Evolutionary conservation across 2,797 vertebrate species (phyloP), one percentile per base, ranked within the genome.

Genomic region (Anabacerthia variegaticeps): DNA sequence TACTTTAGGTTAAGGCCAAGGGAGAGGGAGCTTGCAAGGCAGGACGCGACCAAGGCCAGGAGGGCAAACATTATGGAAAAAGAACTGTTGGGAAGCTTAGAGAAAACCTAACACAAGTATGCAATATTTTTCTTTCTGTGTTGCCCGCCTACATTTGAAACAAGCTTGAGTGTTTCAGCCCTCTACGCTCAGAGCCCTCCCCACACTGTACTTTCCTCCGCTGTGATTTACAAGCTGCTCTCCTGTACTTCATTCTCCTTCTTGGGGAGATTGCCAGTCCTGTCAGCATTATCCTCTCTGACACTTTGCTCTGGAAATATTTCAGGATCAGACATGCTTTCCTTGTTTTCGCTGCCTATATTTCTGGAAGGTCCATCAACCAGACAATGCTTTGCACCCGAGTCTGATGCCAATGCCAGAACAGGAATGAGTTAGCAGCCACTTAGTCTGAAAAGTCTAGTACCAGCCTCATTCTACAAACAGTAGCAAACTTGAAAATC

Each of bases 401-500:
- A 88, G 46, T 39, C 43, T 86, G 54, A 90, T 90, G 92, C 65
- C 85, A 81, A 51, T 55, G 76, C 85, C 3, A 19, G 82, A 81
- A 77, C 61, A 91, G 14, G 44, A 62, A 72, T 66, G 93, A 93
- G 58, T 90, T 96, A 94, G 79, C 89, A 96, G 94, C 69, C 76
- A 68, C 92, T 95, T 84, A 61, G 62, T 93, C 93, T 94, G 62
- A 74, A 72, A 43, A 68, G 20, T 7, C 56, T 15, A 51, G 89
- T 68, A 92, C 79, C 73, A 91, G 78, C 85, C 54, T 20, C 5
- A 0, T n/a, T 90, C 69, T 67, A 58, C 76, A 84, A 80, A 85
- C 93, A 94, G 96, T 91, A 93, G 96, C 92, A 95, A 93, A 95
- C 82, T 85, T 95, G 93, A 92, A 92, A 94, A 88, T 88, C 68